These are phyloP conservation scores for Argyrosomus regius DNA, from an alignment of 2,797 vertebrate genomes.

Conservation along the genomic window DNA sequence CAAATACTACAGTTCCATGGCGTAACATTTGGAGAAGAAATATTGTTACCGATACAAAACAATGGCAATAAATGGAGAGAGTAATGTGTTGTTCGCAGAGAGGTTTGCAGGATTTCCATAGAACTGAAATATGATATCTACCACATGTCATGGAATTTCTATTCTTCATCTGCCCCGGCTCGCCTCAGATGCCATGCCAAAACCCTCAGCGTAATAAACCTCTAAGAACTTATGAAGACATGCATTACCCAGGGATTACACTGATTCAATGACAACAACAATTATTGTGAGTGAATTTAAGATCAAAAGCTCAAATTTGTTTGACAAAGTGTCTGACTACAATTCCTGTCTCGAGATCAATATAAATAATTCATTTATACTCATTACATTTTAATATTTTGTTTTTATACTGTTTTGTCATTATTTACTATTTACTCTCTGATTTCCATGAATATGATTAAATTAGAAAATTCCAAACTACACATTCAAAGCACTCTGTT, in stretches of 20 bases:
- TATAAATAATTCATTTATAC: background rate
- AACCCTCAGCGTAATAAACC: slow-evolving; percentile 62
- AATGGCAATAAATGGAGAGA: slow-evolving; percentile 36
- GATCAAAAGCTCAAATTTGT: slow-evolving; percentile 48
- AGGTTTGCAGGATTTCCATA: slow-evolving; percentile 55
- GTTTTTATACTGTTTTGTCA: background rate
- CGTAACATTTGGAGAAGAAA: slow-evolving; percentile 25
- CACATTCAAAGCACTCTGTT: background rate
- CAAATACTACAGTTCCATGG: slow-evolving; percentile 8
- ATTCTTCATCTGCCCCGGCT: slow-evolving; percentile 62
- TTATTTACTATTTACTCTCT: background rate
- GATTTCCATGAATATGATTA: background rate
- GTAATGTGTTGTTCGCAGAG: slow-evolving; percentile 42
- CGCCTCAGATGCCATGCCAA: slow-evolving; percentile 75
- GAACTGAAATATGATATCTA: slow-evolving; percentile 67
- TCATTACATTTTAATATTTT: background rate
- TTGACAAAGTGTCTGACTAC: background rate
- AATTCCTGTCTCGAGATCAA: background rate
- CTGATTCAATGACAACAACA: slow-evolving; percentile 65
- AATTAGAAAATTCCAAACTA: background rate
- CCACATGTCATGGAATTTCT: slow-evolving; percentile 70
- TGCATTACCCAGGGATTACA: slow-evolving; percentile 71
- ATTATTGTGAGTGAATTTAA: slow-evolving; percentile 55
- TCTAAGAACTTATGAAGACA: slow-evolving; percentile 57
- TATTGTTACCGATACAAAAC: slow-evolving; percentile 24